Base-by-base conservation (phyloP, 1,140 invertebrate genomes). In the Apis laboriosa region DNA sequence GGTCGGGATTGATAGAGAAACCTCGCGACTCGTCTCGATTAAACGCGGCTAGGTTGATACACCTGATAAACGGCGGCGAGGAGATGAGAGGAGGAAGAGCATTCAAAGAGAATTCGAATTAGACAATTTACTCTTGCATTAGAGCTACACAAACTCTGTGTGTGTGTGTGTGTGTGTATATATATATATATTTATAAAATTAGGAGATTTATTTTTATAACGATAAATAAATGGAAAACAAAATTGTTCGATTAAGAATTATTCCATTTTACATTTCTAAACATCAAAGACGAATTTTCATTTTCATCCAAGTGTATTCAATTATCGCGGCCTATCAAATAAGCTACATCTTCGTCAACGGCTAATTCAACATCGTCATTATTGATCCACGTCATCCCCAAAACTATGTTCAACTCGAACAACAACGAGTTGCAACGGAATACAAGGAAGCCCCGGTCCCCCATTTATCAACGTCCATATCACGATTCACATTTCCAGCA, bases 1-100 rank as follows among this genome's bases (percentile, higher is more conserved):
- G 17, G 55, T 7, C 56, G 49, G 63, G 53, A 86, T 78, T 55
- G 79, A 83, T 66, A 66, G n/a, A 75, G 71, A 21, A 79, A 53
- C 74, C 55, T 68, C 24, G 58, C 66, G 12, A 43, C 63, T 34
- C 34, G 34, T 43, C 34, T 43, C 64, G 63, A 83, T 77, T 83
- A 77, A 77, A 70, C 66, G 55, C n/a, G 19, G 49, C 64, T 61
- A 19, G 13, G 56, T 49, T 19, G 19, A 17, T 61, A 55, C 63
- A 24, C 15, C 60, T 72, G 78, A 55, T 61, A 51, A 61, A 28
- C 70, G 15, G 17, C 43, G n/a, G 13, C 21, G 34, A 7, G 13
- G 2, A 28, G 63, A 58, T 68, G 11, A 21, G 55, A 63, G n/a
- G 13, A 1, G 61, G n/a, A 15, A 63, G 12, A 13, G 13, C 11